Percentiles rank a stretch among this genome's conserved stretches.
These are phyloP conservation scores for Nebria brevicollis DNA, from an alignment of 2,888 invertebrate genomes.

Conservation along the genomic window DNA sequence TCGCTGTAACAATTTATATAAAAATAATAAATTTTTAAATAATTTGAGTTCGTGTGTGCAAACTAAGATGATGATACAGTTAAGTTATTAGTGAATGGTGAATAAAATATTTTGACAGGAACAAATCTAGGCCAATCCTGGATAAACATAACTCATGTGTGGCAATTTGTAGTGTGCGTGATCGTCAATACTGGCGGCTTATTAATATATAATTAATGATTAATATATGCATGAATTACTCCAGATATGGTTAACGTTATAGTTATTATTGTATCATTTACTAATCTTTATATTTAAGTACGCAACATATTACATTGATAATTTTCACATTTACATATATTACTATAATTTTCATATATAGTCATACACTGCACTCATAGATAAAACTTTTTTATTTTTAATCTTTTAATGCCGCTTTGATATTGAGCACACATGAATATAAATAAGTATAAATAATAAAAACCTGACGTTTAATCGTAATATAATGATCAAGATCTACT, in stretches of 20 bases:
- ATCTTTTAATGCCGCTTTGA: background rate
- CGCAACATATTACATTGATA: background rate
- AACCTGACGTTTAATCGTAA: no score
- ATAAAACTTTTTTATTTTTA: background rate
- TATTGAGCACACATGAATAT: background rate
- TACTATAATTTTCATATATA: constrained; percentile 1
- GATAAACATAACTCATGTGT: background rate
- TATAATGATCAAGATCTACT: no score
- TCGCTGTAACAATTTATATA: background rate
- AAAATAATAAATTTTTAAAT: background rate
- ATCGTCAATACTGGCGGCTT: background rate
- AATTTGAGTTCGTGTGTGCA: background rate
- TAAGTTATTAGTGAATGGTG: background rate
- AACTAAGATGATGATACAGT: background rate
- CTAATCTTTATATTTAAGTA: background rate
- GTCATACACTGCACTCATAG: background rate
- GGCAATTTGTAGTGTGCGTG: background rate
- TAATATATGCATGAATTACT: background rate
- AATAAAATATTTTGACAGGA: background rate
- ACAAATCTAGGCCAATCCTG: background rate
- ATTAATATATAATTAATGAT: background rate
- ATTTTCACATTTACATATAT: background rate
- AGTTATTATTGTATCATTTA: background rate
- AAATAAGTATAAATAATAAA: background rate
- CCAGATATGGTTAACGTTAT: background rate